Conservation (phyloP, 2,888 invertebrate genomes). For the Nomada goodeniana region DNA sequence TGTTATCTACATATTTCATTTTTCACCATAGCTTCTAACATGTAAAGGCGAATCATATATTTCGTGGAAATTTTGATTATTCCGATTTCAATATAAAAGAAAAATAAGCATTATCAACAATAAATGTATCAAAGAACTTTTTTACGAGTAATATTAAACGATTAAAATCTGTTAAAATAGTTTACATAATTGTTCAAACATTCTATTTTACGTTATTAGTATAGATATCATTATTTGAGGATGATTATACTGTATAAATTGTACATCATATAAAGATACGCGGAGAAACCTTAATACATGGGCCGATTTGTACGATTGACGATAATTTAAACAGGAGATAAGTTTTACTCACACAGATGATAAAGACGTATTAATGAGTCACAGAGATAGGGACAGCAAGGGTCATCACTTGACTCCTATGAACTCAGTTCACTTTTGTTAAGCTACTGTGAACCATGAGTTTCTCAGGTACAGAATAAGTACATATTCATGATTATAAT, state of each 20-base stretch:
- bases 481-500: slow-evolving; percentile 36
- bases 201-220: slow-evolving; percentile 11
- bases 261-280: slow-evolving; percentile 43
- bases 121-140: not conserved
- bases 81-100: not conserved
- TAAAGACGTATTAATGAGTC: slow-evolving; percentile 73
- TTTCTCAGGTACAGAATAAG: slow-evolving; percentile 74
- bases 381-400: slow-evolving; percentile 78
- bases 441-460: slow-evolving; percentile 77
- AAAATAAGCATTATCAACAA: not conserved
- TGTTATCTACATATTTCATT: slow-evolving; percentile 16
- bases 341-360: slow-evolving; percentile 73
- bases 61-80: not conserved
- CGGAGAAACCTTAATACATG: slow-evolving; percentile 53
- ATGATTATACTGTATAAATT: slow-evolving; percentile 16
- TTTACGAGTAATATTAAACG: slow-evolving; percentile 4
- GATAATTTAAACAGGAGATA: slow-evolving; percentile 76
- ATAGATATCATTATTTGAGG: slow-evolving; percentile 4
- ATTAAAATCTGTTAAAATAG: not conserved
- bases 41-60: not conserved
- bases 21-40: slow-evolving; percentile 9
- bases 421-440: slow-evolving; percentile 79
- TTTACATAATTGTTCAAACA: slow-evolving; percentile 3
- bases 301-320: slow-evolving; percentile 59
- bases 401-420: slow-evolving; percentile 81